Percentiles rank a stretch among this genome's conserved stretches.
phyloP scores from a whole-genome alignment of 2,888 invertebrate genomes.

The Cyaniris semiargus region DNA sequence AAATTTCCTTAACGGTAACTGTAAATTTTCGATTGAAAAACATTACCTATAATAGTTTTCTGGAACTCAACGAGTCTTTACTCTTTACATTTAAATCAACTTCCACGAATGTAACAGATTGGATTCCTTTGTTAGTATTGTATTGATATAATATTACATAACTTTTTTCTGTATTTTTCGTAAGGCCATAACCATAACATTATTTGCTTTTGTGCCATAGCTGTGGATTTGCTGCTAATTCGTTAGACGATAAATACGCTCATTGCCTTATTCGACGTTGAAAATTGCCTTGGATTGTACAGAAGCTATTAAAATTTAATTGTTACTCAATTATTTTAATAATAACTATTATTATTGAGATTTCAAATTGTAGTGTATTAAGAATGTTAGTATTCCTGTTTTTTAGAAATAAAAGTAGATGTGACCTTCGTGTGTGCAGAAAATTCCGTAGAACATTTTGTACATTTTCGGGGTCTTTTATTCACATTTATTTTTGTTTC shows the following conservation, averaged over 20 bases:
- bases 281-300: not conserved
- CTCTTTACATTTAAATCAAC: no score
- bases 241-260: not conserved
- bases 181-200: no score
- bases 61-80: no score
- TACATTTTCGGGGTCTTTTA: no score
- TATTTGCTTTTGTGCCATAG: not conserved
- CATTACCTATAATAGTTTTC: no score
- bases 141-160: not conserved
- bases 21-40: no score
- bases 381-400: not conserved
- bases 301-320: slow-evolving; percentile 29
- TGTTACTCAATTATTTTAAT: slow-evolving; percentile 5
- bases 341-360: not conserved
- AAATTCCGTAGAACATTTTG: no score
- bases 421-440: no score
- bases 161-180: not conserved
- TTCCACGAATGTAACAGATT: no score
- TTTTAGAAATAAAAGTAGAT: not conserved
- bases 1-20: no score
- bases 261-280: not conserved
- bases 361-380: not conserved
- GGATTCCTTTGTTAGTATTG: no score
- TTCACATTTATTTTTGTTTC: no score
- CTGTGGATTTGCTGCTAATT: not conserved